Evolutionary conservation across 2,113 vertebrate genomes (phyloP), one percentile per base, ranked within the genome.

Genomic region (Syrrhaptes paradoxus): DNA sequence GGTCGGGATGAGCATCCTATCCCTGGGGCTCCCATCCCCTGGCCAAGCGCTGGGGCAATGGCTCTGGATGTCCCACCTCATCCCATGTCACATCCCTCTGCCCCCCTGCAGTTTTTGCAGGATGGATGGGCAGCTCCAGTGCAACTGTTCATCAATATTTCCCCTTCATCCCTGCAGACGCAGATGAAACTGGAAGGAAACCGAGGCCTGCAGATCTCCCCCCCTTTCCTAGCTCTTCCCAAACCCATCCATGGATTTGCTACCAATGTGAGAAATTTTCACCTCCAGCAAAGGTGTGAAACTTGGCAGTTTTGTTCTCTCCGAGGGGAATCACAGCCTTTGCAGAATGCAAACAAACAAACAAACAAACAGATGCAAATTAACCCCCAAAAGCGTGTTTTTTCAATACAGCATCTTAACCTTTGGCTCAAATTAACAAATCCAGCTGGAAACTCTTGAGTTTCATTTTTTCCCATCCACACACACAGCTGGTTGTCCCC

Each of bases 261-360:
- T 68, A 68, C 62, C 51, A 65, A 96, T 14, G 17, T 88, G 95
- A 96, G 93, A 96, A 97, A 97, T 97, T 97, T 94, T 97, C 97
- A 96, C 97, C 90, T 97, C 85, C 94, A 28, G 62, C 7, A 4
- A 95, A 97, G 87, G 97, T 96, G 97, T 97, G 97, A 97, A 97
- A 97, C 85, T 97, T 90, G 91, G 86, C 94, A 74, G 89, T 93
- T 92, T 80, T 81, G 46, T 86, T 89, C 92, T 81, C 81, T 86
- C 92, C 62, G 2, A 88, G 59, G 94, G 95, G 95, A 96, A 96
- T 96, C 67, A 88, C 80, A 86, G 81, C n/a, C 88, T 84, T 73
- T 36, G 86, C 91, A 78, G 93, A 84, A 94, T 55, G 78, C 91
- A 96, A 97, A 97, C 90, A 94, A 97, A 95, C 88, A 96, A 95